Base-by-base conservation (phyloP, 2,888 invertebrate genomes). In the Eretmocerus hayati region DNA sequence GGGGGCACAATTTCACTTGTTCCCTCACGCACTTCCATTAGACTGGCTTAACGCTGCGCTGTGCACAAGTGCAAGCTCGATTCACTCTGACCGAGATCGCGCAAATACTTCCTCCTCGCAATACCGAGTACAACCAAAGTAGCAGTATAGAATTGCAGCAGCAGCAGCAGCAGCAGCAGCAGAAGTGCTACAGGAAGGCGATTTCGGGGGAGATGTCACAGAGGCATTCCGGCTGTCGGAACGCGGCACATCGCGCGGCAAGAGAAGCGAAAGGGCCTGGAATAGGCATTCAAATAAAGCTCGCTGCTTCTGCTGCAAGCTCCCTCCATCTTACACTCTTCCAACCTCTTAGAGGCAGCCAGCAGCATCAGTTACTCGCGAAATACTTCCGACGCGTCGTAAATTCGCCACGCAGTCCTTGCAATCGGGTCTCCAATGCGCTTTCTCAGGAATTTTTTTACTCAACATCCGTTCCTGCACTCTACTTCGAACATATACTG, bases 271-370 rank as follows among this genome's bases (percentile, higher is more conserved):
- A 11, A 4, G 40, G 41, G 26, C 4, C 41, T 59, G 59, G 61
- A 64, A 60, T 60, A 64, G 64, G 62, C 64, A 65, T 65, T 66
- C 62, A 62, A 62, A 66, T 65, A 66, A 66, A 68, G 63, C 60
- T 60, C 56, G 58, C 58, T 61, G 61, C 8, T 11, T 26, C 26
- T 11, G 35, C 35, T 13, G 13, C 3, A 9, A 26, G 26, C 8
- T 26, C 6, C 26, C 8, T 26, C 11, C 26, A 26, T 6, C 11
- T 26, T 26, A 1, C 26, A 1, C 26, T 6, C 26, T 9, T 26
- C 26, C 26, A 26, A n/a, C n/a, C n/a, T n/a, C n/a, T n/a, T n/a
- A n/a, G n/a, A n/a, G n/a, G n/a, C n/a, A n/a, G n/a, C n/a, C n/a
- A n/a, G n/a, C n/a, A n/a, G n/a, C n/a, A n/a, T n/a, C n/a, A n/a